Conservation (phyloP, 2,797 vertebrate genomes). For the Coranthus polyacanthus region DNA sequence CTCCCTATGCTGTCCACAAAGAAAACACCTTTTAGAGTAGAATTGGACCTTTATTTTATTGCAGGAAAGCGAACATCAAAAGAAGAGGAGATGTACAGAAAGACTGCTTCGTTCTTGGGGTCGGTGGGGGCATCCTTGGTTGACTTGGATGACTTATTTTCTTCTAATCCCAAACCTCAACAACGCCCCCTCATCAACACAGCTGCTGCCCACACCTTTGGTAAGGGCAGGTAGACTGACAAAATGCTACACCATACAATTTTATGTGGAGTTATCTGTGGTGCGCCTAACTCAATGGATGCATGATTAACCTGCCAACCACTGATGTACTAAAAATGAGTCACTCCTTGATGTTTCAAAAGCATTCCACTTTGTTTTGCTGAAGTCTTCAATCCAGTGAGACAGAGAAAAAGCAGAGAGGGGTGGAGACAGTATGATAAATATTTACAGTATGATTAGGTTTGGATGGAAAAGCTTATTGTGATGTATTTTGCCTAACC, state of each 20-base stretch:
- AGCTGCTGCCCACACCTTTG: conserved; percentile 54
- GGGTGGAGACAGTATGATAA: conserved; percentile 24
- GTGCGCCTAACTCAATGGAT: conserved; percentile 39
- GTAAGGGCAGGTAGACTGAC: conserved; percentile 76
- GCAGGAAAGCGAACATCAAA: conserved; percentile 43
- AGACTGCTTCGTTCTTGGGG: conserved; percentile 90
- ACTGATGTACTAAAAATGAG: conserved; percentile 12
- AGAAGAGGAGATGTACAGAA: conserved; percentile 74
- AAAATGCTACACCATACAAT: background rate
- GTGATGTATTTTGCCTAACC: conserved; percentile 42
- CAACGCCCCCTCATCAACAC: conserved; percentile 41
- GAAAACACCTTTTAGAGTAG: conserved; percentile 84
- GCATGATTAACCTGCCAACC: conserved; percentile 38
- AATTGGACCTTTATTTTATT: conserved; percentile 78
- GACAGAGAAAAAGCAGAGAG: conserved; percentile 29
- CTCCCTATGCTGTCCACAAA: conserved; percentile 61
- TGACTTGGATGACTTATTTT: conserved; percentile 90
- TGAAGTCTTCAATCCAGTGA: conserved; percentile 17
- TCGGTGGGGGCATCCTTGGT: conserved; percentile 88
- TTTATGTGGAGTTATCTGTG: conserved; percentile 36
- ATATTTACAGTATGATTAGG: conserved; percentile 40
- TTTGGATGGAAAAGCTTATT: conserved; percentile 51
- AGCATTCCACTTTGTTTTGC: conserved; percentile 26
- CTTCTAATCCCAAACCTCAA: conserved; percentile 83
- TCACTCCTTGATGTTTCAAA: conserved; percentile 17